Evolutionary conservation across 2,888 invertebrate species (phyloP), one percentile per base, ranked within the genome.

Genomic region (Lepidocyrtinus sp.): DNA sequence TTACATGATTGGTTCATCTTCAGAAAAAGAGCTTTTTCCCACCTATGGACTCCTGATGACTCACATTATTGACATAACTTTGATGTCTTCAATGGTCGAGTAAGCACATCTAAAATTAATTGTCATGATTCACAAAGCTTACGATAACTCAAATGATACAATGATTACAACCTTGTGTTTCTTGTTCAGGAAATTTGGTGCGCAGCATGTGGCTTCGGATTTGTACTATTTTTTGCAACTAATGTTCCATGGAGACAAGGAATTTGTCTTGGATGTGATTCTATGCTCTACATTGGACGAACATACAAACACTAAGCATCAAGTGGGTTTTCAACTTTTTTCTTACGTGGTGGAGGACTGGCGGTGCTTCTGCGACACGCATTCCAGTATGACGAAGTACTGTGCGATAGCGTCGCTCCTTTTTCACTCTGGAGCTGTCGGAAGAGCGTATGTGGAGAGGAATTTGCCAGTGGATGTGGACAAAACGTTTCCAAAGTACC

Each of bases 261-360:
- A 82, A 22, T 82, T 62, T 21, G 71, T 79, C 17, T 26, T 83
- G 22, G 81, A 82, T 55, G 76, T 77, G 1, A 19, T 80, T 22
- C 64, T 83, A 7, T 70, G 67, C 46, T 83, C 83, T 0, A 78
- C 25, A 17, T 50, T 76, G 3, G 74, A 26, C 1, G 74, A 79
- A 27, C 67, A 72, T 65, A 50, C 76, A 12, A 21, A 17, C 9
- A 21, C 64, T 0, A 19, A 19, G 2, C 17, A 74, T 9, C 59
- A 59, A 0, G 65, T 74, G 7, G 75, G 73, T 2, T 61, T n/a
- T 63, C 67, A 27, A n/a, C 27, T 82, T 12, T 67, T 82, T n/a
- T 55, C 70, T 1, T 55, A 25, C 19, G 61, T 82, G 7, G 45
- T 80, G 1, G 62, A 46, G 0, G 82, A 82, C 45, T 70, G 67